phyloP scores from a whole-genome alignment of 2,797 vertebrate genomes.

The Rhinophrynus dorsalis region DNA sequence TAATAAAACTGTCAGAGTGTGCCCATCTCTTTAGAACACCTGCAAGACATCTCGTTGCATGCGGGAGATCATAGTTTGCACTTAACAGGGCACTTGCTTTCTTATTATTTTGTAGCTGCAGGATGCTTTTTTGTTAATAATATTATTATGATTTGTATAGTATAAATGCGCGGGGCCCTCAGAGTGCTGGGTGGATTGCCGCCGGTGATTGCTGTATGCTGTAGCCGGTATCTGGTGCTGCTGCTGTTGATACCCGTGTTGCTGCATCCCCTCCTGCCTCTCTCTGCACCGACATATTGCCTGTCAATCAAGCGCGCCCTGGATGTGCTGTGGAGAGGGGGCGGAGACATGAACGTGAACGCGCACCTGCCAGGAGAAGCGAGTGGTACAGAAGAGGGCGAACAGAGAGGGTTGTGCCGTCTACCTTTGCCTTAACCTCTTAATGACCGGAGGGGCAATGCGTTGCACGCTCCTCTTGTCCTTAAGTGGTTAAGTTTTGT shows the following conservation, averaged over 20 bases:
- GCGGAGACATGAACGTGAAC: constrained; percentile 59
- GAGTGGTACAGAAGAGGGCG: not conserved
- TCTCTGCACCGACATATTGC: constrained; percentile 83
- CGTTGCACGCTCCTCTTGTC: no score
- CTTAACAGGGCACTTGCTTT: constrained; percentile 10
- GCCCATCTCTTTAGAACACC: not conserved
- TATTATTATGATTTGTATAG: not conserved
- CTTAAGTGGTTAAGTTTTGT: no score
- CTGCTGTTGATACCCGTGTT: constrained; percentile 50
- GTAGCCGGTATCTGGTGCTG: constrained; percentile 66
- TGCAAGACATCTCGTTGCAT: not conserved
- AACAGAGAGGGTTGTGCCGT: no score
- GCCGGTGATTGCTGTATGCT: constrained; percentile 68
- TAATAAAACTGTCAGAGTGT: constrained; percentile 1
- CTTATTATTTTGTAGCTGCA: not conserved
- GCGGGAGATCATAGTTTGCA: constrained; percentile 33
- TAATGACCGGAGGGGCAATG: no score
- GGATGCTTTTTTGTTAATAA: not conserved
- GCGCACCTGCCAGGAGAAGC: constrained; percentile 30
- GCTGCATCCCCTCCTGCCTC: constrained; percentile 80
- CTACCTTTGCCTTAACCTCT: no score
- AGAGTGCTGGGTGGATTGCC: constrained; percentile 66
- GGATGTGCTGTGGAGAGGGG: constrained; percentile 61
- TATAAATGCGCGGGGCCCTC: constrained; percentile 47
- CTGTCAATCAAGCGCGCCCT: constrained; percentile 82